Conservation (phyloP, 2,888 invertebrate genomes). For the Antheraea assamensis region DNA sequence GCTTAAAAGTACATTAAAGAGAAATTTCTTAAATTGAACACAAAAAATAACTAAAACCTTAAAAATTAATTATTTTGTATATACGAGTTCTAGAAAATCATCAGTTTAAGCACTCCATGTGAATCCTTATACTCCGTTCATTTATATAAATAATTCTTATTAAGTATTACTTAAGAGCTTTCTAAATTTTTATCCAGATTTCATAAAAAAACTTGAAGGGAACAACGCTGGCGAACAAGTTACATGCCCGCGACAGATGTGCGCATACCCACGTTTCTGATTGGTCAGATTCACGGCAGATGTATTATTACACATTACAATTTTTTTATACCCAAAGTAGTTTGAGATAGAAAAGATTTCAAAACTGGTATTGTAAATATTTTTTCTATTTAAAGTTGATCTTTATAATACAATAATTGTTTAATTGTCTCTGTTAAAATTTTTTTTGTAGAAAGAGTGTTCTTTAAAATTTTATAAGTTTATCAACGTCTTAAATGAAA, state of each 20-base stretch:
- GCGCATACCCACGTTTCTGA: constrained; percentile 59
- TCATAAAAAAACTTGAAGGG: constrained; percentile 36
- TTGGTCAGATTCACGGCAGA: constrained; percentile 66
- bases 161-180: background rate
- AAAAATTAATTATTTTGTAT: too few relatives aligned
- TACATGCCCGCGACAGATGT: constrained; percentile 67
- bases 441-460: background rate
- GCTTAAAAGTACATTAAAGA: too few relatives aligned
- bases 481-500: too few relatives aligned
- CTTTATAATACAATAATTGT: background rate
- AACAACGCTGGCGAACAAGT: constrained; percentile 58
- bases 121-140: too few relatives aligned
- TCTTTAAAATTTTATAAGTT: background rate
- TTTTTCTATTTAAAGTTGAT: background rate
- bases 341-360: constrained; percentile 7
- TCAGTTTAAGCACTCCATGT: background rate
- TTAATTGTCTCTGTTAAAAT: background rate
- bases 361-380: background rate
- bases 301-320: constrained; percentile 45
- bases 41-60: background rate
- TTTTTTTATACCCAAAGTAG: constrained; percentile 23
- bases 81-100: background rate
- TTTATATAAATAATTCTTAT: background rate
- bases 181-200: background rate
- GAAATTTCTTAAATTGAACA: too few relatives aligned